Conservation (phyloP, 2,888 invertebrate genomes). For the Latheticus oryzae region DNA sequence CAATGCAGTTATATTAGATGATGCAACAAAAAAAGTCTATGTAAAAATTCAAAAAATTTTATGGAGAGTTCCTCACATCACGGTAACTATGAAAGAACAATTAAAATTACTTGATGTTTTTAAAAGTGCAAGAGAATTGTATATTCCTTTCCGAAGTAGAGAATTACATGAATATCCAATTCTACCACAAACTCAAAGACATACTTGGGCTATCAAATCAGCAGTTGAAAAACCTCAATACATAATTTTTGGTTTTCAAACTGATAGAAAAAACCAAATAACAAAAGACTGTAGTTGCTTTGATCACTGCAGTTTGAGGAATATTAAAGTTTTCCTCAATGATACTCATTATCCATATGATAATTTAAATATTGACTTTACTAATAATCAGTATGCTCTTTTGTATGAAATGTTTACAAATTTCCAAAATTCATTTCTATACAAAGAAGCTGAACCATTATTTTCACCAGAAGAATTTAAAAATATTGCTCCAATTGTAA, state of each 20-base stretch:
- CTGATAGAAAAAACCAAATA: conserved; percentile 54
- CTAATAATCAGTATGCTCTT: conserved; percentile 2
- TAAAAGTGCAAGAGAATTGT: conserved; percentile 4
- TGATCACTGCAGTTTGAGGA: conserved; percentile 30
- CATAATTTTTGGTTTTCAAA: conserved; percentile 61
- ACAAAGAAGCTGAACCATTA: conserved; percentile 7
- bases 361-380: background rate
- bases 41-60: too few species aligned
- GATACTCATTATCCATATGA: conserved; percentile 10
- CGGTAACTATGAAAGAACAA: conserved; percentile 14
- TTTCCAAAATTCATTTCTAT: conserved; percentile 12
- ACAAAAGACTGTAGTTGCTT: conserved; percentile 24
- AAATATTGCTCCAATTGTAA: conserved; percentile 12
- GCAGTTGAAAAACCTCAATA: conserved; percentile 54
- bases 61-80: conserved; percentile 42
- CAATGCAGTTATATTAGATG: conserved; percentile 40
- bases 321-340: conserved; percentile 36
- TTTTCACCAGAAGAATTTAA: conserved; percentile 22
- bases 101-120: conserved; percentile 10
- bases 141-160: conserved; percentile 36
- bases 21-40: too few species aligned
- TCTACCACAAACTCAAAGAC: conserved; percentile 30
- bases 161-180: conserved; percentile 40
- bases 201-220: conserved; percentile 52
- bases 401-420: conserved; percentile 39